Conservation (phyloP, 1,140 invertebrate species). For the Drosophila mayri region DNA sequence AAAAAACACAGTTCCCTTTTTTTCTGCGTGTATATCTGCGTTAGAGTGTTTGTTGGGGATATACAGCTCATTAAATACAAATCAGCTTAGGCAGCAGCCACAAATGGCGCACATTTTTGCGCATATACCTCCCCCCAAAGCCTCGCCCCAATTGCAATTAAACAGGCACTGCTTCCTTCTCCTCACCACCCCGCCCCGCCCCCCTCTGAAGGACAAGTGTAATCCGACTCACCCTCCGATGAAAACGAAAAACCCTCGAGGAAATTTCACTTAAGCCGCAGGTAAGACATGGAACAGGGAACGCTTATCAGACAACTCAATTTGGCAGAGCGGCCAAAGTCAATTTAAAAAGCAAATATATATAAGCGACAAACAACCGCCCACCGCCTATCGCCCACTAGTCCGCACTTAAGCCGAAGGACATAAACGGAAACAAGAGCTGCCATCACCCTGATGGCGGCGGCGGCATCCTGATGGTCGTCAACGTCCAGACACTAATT, state of each 20-base stretch:
- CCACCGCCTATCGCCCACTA: too few relatives aligned
- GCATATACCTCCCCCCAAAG: not conserved
- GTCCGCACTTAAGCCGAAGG: conserved; percentile 63
- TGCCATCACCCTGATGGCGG: not conserved
- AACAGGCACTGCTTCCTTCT: conserved; percentile 41
- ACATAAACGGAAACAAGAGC: conserved; percentile 56
- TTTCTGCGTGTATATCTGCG: conserved; percentile 13
- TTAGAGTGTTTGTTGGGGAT: conserved; percentile 26
- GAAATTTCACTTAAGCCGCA: conserved; percentile 77
- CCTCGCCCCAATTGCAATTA: conserved; percentile 57
- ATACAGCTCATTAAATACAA: conserved; percentile 80
- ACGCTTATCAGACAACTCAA: conserved; percentile 77
- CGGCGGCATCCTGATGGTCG: conserved; percentile 30
- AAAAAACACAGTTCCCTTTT: not conserved
- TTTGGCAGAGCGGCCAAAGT: conserved; percentile 67
- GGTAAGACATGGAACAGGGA: conserved; percentile 56
- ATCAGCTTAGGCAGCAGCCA: conserved; percentile 68
- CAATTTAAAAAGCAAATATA: conserved; percentile 81
- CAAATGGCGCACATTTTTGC: conserved; percentile 33
- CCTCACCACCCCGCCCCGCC: not conserved
- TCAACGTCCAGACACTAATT: conserved; percentile 82
- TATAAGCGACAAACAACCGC: conserved; percentile 25
- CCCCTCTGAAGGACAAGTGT: conserved; percentile 17
- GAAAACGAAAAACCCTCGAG: conserved; percentile 6
- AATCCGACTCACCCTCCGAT: not conserved